These are phyloP conservation scores for Lypha dubia DNA, from an alignment of 2,888 invertebrate genomes.

Conservation along the genomic window DNA sequence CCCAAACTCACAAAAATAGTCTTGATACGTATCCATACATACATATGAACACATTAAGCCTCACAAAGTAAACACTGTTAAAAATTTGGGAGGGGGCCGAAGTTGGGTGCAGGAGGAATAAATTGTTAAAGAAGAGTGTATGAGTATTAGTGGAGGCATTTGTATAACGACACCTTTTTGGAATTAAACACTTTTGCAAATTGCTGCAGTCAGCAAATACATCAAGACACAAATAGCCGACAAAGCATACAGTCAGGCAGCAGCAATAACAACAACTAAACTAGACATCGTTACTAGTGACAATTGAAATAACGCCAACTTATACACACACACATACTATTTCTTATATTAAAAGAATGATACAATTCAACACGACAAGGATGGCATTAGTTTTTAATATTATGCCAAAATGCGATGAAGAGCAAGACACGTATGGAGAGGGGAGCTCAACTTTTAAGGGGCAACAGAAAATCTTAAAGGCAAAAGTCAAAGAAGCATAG, in stretches of 20 bases:
- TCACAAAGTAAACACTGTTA: slow-evolving; percentile 60
- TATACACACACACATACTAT: slow-evolving; percentile 12
- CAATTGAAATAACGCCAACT: slow-evolving; percentile 79
- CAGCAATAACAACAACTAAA: slow-evolving; percentile 76
- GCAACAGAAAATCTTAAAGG: slow-evolving; percentile 31
- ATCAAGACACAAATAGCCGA: slow-evolving; percentile 80
- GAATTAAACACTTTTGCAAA: slow-evolving; percentile 79
- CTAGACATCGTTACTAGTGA: slow-evolving; percentile 83
- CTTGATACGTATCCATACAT: too few relatives aligned
- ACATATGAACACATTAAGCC: slow-evolving; percentile 16
- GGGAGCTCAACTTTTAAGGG: slow-evolving; percentile 18
- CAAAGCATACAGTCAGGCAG: slow-evolving; percentile 72
- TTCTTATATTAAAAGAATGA: slow-evolving; percentile 8
- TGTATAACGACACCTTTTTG: slow-evolving; percentile 76
- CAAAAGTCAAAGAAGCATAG: slow-evolving; percentile 72
- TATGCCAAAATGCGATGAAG: background rate
- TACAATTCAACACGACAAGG: slow-evolving; percentile 40
- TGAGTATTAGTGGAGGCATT: slow-evolving; percentile 52
- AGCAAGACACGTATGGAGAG: slow-evolving; percentile 8
- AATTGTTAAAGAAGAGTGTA: slow-evolving; percentile 30
- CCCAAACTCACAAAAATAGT: slow-evolving; percentile 58
- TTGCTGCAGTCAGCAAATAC: slow-evolving; percentile 81
- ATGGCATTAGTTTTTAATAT: slow-evolving; percentile 20
- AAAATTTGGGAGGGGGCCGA: slow-evolving; percentile 16
- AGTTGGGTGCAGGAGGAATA: slow-evolving; percentile 7